Evolutionary conservation across 2,113 vertebrate genomes (phyloP).

Genomic region (Macaca mulatta): DNA sequence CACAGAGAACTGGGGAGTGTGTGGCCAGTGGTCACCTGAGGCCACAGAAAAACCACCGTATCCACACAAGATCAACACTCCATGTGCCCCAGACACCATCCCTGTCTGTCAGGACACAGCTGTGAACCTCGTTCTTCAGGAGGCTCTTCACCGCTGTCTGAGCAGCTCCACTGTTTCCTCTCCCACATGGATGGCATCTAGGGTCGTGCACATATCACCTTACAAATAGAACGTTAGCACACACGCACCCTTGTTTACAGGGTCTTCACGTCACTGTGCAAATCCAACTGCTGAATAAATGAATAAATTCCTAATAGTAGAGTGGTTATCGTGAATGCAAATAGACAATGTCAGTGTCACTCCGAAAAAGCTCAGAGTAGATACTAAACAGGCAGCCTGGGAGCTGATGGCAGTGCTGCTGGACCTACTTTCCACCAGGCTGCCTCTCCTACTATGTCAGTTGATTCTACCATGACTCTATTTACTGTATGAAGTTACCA

Average conservation of each 20-base stretch:
- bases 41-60: background rate
- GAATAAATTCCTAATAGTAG: background rate
- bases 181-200: background rate
- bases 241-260: background rate
- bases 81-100: rapidly evolving
- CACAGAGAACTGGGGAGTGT: background rate
- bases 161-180: background rate
- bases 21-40: background rate
- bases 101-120: background rate
- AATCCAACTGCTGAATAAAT: background rate
- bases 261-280: background rate
- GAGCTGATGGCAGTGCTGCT: background rate
- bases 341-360: background rate
- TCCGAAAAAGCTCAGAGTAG: background rate
- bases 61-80: background rate
- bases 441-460: background rate
- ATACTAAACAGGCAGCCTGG: background rate
- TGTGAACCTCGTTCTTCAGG: background rate
- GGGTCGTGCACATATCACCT: background rate
- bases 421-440: background rate
- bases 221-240: background rate
- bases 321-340: background rate
- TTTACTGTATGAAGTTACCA: background rate
- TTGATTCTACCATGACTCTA: background rate
- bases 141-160: background rate